These are phyloP conservation scores for Pteromalus puparum DNA, from an alignment of 1,140 invertebrate species.

Conservation along the genomic window DNA sequence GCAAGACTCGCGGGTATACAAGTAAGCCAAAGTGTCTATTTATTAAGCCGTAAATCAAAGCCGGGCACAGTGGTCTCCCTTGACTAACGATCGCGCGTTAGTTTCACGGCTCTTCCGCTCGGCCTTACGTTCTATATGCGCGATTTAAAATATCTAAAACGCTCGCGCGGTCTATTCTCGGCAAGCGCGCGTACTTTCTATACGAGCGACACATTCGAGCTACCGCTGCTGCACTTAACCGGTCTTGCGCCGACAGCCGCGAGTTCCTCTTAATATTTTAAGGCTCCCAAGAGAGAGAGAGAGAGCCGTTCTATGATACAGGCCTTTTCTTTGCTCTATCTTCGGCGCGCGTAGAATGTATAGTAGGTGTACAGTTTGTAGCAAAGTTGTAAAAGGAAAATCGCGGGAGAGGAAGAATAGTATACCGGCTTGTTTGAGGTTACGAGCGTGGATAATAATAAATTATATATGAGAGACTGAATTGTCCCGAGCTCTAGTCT, in stretches of 20 bases:
- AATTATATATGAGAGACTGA: neutral
- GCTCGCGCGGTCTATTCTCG: neutral
- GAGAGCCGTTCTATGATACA: conserved; percentile 19
- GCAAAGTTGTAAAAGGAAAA: neutral
- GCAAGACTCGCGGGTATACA: neutral
- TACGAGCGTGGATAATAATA: neutral
- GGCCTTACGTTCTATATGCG: neutral
- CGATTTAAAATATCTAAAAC: neutral
- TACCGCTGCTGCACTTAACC: conserved; percentile 32
- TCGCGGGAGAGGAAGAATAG: too few species aligned
- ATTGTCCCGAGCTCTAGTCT: too few species aligned
- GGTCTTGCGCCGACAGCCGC: neutral
- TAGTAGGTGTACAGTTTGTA: neutral
- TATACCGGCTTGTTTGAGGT: neutral
- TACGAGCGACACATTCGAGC: neutral
- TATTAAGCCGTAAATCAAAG: conserved; percentile 67
- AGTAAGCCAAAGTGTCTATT: conserved; percentile 57
- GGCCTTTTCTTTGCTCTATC: conserved; percentile 7
- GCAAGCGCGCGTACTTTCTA: conserved; percentile 14
- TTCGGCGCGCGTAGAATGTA: conserved; percentile 41
- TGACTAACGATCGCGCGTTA: conserved; percentile 59
- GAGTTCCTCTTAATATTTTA: conserved; percentile 25
- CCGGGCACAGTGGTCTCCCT: conserved; percentile 58
- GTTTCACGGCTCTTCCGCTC: conserved; percentile 4
- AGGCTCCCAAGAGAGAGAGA: too few species aligned